Evolutionary conservation across 37 sponge, comb jelly and placozoan species (phyloP).

Genomic region (Hormiphora californensis): DNA sequence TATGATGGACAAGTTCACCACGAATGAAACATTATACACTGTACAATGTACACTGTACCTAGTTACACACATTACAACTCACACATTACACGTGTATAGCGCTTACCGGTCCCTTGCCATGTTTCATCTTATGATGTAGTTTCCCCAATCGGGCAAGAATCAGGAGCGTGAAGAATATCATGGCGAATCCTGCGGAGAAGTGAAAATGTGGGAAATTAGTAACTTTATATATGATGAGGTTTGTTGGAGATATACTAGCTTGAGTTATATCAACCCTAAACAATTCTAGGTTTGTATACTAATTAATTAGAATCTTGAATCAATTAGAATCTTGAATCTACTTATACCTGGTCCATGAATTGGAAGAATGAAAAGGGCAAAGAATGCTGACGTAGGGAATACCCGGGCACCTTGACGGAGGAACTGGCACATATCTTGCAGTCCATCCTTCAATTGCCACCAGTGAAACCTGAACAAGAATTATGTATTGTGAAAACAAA

Average conservation of each 20-base stretch:
- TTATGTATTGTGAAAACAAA: neutral
- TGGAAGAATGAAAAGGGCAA: too few species aligned
- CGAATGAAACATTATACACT: too few species aligned
- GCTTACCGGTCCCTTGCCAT: slow-evolving; percentile 31
- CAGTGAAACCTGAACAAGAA: neutral
- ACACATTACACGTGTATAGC: too few species aligned
- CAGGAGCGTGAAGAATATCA: slow-evolving; percentile 49
- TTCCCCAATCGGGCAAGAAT: neutral
- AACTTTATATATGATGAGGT: neutral
- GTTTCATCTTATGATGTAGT: slow-evolving; percentile 1
- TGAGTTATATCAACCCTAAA: neutral
- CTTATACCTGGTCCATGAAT: neutral
- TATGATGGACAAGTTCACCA: too few species aligned
- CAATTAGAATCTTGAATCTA: neutral
- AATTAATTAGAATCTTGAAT: too few species aligned
- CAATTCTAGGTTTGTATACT: too few species aligned
- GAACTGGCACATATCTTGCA: slow-evolving; percentile 9
- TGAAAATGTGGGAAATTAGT: neutral
- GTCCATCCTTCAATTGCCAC: slow-evolving; percentile 22
- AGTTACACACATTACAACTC: too few species aligned
- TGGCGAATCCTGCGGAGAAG: neutral
- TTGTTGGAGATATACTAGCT: neutral
- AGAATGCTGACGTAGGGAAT: neutral
- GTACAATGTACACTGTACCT: too few species aligned
- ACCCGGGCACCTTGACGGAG: neutral